Percentiles rank a stretch among this genome's conserved stretches.
Evolutionary conservation across 2,888 invertebrate species (phyloP).

Genomic region (Cephus pulcher): DNA sequence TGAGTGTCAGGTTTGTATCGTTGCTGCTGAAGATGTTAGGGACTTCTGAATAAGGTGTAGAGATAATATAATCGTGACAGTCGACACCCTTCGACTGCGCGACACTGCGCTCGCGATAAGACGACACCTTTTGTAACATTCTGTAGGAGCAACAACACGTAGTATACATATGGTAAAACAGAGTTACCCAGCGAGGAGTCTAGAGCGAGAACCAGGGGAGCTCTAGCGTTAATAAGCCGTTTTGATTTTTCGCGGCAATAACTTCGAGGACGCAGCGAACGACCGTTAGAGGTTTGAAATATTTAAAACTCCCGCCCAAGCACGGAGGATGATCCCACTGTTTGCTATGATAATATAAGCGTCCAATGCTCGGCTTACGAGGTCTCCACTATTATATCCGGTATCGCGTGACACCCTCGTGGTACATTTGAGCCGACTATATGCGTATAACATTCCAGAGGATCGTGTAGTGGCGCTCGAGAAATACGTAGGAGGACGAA

Average conservation of each 20-base stretch:
- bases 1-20: constrained; percentile 27
- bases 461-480: not conserved
- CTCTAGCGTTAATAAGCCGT: not conserved
- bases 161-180: not conserved
- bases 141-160: not conserved
- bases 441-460: not conserved
- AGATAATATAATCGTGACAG: constrained; percentile 22
- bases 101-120: not conserved
- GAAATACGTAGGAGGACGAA: not conserved
- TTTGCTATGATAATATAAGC: not conserved
- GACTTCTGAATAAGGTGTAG: constrained; percentile 24
- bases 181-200: not conserved
- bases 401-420: not conserved
- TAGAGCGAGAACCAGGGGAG: not conserved
- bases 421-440: not conserved
- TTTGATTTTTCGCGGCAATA: not conserved
- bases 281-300: not conserved
- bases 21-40: constrained; percentile 20
- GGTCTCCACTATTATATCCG: not conserved
- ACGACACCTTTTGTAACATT: not conserved
- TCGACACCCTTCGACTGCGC: not conserved
- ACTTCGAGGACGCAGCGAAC: not conserved
- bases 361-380: not conserved
- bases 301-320: not conserved
- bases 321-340: constrained; percentile 10